A percentile compares a stretch with the other conserved stretches of the same genome.
These are phyloP conservation scores for Caenorhabditis zanzibari DNA, from an alignment of 2,888 invertebrate genomes.

Conservation along the genomic window DNA sequence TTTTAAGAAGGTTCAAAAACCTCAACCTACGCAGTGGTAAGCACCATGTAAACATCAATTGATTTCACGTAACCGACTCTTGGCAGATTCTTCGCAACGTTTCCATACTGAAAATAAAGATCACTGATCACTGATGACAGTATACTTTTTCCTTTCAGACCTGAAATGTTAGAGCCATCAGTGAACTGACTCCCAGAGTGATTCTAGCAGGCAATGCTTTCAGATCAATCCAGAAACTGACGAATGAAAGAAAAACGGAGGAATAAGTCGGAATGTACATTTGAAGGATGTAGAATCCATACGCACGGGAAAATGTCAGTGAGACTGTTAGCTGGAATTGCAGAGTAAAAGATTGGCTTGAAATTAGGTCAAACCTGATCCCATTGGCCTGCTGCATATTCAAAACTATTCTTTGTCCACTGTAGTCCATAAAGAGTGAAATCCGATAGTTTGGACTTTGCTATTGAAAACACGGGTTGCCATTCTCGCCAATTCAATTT, in stretches of 20 bases:
- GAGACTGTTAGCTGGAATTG: slow-evolving; percentile 77
- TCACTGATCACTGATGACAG: slow-evolving; percentile 27
- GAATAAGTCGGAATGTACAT: slow-evolving; percentile 82
- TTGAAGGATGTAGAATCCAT: slow-evolving; percentile 82
- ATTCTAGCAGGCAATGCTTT: slow-evolving; percentile 81
- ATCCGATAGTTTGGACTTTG: slow-evolving; percentile 80
- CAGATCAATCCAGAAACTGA: slow-evolving; percentile 81
- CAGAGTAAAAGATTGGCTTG: not conserved
- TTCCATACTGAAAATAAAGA: slow-evolving; percentile 79
- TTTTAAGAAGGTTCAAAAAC: not conserved
- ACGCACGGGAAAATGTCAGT: slow-evolving; percentile 80
- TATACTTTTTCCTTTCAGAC: slow-evolving; percentile 46
- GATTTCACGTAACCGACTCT: slow-evolving; percentile 82
- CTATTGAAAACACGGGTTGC: slow-evolving; percentile 81
- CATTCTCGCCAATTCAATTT: slow-evolving; percentile 80
- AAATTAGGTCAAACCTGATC: slow-evolving; percentile 72
- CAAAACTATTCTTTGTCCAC: slow-evolving; percentile 81
- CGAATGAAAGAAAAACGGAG: slow-evolving; percentile 79
- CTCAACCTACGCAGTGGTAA: slow-evolving; percentile 74
- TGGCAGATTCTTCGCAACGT: slow-evolving; percentile 80
- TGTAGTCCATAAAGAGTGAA: slow-evolving; percentile 78
- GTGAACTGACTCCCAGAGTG: slow-evolving; percentile 78
- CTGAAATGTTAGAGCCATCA: slow-evolving; percentile 81
- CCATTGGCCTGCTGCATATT: slow-evolving; percentile 82
- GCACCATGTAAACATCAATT: slow-evolving; percentile 80